Base-by-base conservation (phyloP, 2,888 invertebrate genomes). In the Catonia carolina region DNA sequence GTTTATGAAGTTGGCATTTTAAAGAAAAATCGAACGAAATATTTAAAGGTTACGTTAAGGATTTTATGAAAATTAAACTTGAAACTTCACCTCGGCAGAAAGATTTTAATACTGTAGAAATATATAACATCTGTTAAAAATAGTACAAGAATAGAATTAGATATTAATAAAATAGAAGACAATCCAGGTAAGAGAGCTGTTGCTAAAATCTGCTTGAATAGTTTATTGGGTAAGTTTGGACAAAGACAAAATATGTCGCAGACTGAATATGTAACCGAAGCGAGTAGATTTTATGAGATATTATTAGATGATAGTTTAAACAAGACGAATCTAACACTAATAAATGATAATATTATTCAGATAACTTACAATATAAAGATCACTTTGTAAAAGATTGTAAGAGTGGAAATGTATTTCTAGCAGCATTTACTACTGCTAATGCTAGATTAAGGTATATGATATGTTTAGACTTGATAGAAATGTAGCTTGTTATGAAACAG, bases 191-290 rank as follows among this genome's bases (percentile, higher is more conserved):
- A 59, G 49, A 58, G 64, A 45, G 56, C 60, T 37, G 57, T 66
- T 12, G 59, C 63, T 0, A 65, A 65, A 60, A 59, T 64, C 41
- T 62, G 61, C 27, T 58, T 67, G 31, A 67, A 66, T 58, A 60
- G 55, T 33, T 57, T 64, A 37, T 66, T 64, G 64, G 62, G 61
- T 17, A 65, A 67, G 57, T 66, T 66, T 57, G 62, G 60, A 50
- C 59, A 61, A 49, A 35, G 59, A 54, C 27, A 56, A 52, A 63
- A 64, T 57, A 53, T 58, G 51, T 14, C 36, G 23, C 48, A 77
- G 56, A 17, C 55, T 1, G 12, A n/a, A 18, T 61, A 65, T 8
- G 27, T 48, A 7, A 45, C 39, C 12, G 37, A 47, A 3, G 18
- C 52, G 5, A 17, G 18, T n/a, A n/a, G n/a, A n/a, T n/a, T n/a